phyloP scores from a whole-genome alignment of 2,888 invertebrate genomes.

The Horisme vitalbata region DNA sequence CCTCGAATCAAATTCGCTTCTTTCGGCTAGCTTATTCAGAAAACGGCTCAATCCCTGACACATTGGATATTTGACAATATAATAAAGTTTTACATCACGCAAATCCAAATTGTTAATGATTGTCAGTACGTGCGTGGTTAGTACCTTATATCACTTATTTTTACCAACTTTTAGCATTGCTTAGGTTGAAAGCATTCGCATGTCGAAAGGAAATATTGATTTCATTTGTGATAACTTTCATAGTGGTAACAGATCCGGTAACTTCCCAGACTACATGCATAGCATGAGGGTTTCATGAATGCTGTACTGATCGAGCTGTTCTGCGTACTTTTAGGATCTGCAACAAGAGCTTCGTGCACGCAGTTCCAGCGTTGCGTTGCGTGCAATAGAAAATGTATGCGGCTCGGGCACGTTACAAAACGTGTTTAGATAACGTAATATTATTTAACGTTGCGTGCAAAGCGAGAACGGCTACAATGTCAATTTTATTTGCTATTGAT shows the following conservation, averaged over 20 bases:
- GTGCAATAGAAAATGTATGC: constrained; percentile 44
- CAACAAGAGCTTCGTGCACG: constrained; percentile 16
- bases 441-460: constrained; percentile 44
- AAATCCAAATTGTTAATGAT: too few relatives aligned
- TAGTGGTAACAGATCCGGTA: neutral
- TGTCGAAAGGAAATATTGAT: too few relatives aligned
- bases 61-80: too few relatives aligned
- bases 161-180: too few relatives aligned
- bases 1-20: constrained; percentile 43
- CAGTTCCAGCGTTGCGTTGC: constrained; percentile 33
- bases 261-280: neutral
- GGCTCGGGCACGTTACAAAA: constrained; percentile 23
- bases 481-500: constrained; percentile 14
- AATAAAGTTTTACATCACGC: too few relatives aligned
- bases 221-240: too few relatives aligned
- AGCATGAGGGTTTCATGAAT: neutral
- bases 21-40: too few relatives aligned
- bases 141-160: too few relatives aligned
- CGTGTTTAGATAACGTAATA: constrained; percentile 43
- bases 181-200: too few relatives aligned
- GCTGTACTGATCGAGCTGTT: constrained; percentile 4
- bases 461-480: constrained; percentile 30
- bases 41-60: too few relatives aligned
- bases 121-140: too few relatives aligned
- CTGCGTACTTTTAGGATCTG: too few relatives aligned